Base-by-base conservation (phyloP, 2,797 vertebrate genomes). In the Pangasius mekongensis region DNA sequence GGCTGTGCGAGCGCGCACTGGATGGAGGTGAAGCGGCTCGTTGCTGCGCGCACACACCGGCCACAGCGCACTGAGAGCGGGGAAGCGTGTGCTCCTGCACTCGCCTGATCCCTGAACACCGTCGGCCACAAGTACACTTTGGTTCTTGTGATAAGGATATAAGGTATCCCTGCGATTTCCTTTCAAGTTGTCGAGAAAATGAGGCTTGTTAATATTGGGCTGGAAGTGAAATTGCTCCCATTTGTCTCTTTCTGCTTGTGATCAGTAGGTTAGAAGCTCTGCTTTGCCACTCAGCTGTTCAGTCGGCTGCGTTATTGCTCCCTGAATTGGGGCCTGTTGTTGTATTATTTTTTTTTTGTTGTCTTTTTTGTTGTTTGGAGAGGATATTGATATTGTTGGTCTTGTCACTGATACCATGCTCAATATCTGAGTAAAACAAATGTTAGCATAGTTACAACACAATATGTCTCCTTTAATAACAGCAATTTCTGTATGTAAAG, bases 191-290 rank as follows among this genome's bases (percentile, higher is more conserved):
- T 77, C 2, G 22, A 56, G 24, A 87, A 86, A 85, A 88, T 83
- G 71, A 62, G 67, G 33, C 30, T 24, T 56, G 62, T 69, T 71
- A 49, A 88, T 87, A 49, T 85, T 30, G 86, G 30, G 47, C 39
- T 60, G 58, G 76, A 74, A 47, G 73, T 83, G 83, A 84, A 89
- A 88, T 87, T 76, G 62, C 67, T 3, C 62, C 54, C 30, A 74
- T 90, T 86, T 84, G 77, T 89, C 62, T 60, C 6, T 39, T 52
- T 77, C 86, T 67, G 67, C 0, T 54, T 30, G n/a, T 39, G 88
- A 73, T 30, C 52, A 85, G 74, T 76, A n/a, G 77, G 56, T 36
- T 78, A 39, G 39, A 88, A 62, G 86, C 64, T 54, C 73, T 85
- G 86, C 76, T 85, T 56, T 85, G 47, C 24, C 20, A 49, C 58